Evolutionary conservation across 2,113 vertebrate genomes (phyloP).

Genomic region (Cygnus buccinator): DNA sequence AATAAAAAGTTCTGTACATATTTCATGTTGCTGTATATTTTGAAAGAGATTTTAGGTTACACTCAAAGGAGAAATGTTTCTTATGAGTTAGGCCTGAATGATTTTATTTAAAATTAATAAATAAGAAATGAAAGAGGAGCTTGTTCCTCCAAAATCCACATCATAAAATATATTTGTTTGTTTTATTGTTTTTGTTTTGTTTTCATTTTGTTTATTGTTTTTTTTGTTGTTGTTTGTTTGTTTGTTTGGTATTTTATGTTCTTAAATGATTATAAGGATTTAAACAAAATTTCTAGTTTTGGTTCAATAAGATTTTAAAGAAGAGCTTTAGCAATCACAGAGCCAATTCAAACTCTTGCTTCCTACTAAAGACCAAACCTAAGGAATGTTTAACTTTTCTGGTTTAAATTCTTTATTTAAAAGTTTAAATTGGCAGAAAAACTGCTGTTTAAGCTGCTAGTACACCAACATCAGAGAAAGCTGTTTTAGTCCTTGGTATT

Average conservation of each 20-base stretch:
- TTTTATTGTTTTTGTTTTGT: background rate
- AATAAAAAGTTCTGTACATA: conserved; percentile 41
- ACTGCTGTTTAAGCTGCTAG: conserved; percentile 54
- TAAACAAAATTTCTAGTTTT: conserved; percentile 43
- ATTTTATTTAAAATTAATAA: conserved; percentile 45
- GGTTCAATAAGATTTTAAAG: conserved; percentile 40
- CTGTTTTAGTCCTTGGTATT: conserved; percentile 49
- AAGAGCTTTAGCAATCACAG: background rate
- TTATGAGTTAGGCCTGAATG: conserved; percentile 12
- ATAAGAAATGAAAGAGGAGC: conserved; percentile 1
- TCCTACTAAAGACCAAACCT: conserved; percentile 55
- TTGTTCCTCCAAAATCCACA: conserved; percentile 11
- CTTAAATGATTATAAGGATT: background rate
- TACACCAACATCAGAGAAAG: conserved; percentile 46
- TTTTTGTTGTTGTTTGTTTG: background rate
- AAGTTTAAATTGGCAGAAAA: conserved; percentile 73
- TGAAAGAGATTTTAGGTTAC: conserved; percentile 25
- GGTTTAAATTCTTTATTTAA: conserved; percentile 67
- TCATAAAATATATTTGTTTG: conserved; percentile 30
- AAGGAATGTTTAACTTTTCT: conserved; percentile 69
- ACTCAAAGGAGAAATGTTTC: conserved; percentile 5
- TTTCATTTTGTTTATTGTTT: conserved; percentile 19
- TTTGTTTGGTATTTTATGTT: conserved; percentile 34
- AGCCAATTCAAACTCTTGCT: conserved; percentile 70
- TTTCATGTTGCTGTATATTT: conserved; percentile 44